Evolutionary conservation across 2,113 vertebrate species (phyloP).

Genomic region (Tenebrosternarchus preto): DNA sequence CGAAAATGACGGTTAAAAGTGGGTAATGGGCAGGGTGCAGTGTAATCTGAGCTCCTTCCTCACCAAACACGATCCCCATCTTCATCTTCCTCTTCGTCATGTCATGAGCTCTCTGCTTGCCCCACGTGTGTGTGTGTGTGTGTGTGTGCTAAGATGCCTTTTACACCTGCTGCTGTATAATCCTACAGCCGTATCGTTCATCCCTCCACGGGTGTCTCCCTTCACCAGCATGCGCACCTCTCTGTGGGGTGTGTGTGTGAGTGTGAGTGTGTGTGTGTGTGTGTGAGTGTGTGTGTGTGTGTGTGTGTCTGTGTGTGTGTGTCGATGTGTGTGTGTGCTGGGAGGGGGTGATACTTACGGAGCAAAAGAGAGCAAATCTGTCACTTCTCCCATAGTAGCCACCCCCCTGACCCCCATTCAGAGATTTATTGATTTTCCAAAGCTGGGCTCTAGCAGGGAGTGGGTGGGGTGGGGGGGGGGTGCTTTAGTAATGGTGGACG

Average conservation of each 20-base stretch:
- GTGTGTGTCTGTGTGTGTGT: background rate
- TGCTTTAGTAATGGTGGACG: slow-evolving; percentile 43
- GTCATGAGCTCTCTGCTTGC: slow-evolving; percentile 12
- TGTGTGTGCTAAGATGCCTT: slow-evolving; percentile 49
- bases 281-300: slow-evolving; percentile 49
- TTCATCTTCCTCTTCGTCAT: background rate
- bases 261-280: slow-evolving; percentile 29
- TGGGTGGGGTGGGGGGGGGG: slow-evolving; percentile 27
- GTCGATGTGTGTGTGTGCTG: slow-evolving; percentile 53
- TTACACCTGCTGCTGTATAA: slow-evolving; percentile 57
- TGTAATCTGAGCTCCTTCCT: slow-evolving; percentile 50
- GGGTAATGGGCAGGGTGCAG: slow-evolving; percentile 24
- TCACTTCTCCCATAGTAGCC: slow-evolving; percentile 81
- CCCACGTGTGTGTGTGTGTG: slow-evolving; percentile 39
- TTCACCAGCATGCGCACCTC: slow-evolving; percentile 71
- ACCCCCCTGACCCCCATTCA: slow-evolving; percentile 84
- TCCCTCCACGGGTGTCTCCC: slow-evolving; percentile 65
- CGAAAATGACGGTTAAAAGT: slow-evolving; percentile 56
- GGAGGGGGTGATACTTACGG: slow-evolving; percentile 72
- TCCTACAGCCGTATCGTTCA: slow-evolving; percentile 51
- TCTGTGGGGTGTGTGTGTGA: slow-evolving; percentile 3
- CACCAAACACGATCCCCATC: slow-evolving; percentile 8
- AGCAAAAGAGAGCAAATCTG: slow-evolving; percentile 84
- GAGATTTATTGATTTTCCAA: slow-evolving; percentile 81
- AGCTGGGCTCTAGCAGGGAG: slow-evolving; percentile 67